Percentiles rank a stretch among this genome's conserved stretches.
phyloP scores from a whole-genome alignment of 2,797 vertebrate genomes.

The Molossus molossus region DNA sequence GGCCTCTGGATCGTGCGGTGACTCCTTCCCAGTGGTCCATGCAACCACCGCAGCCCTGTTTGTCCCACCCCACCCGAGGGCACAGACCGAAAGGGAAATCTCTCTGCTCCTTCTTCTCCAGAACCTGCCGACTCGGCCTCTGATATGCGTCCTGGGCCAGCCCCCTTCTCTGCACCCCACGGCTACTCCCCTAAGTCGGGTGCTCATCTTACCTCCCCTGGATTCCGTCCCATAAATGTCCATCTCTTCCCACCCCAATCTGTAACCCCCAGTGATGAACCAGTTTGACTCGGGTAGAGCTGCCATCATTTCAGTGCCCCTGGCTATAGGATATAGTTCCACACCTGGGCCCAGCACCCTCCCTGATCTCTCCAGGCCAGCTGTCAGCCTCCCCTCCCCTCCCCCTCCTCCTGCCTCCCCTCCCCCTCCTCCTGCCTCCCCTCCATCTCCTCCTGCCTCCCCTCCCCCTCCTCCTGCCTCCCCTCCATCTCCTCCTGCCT shows the following conservation, averaged over 20 bases:
- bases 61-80: neutral
- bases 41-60: neutral
- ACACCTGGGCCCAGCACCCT: neutral
- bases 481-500: no score
- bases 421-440: no score
- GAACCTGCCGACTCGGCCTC: neutral
- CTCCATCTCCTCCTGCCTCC: no score
- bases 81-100: neutral
- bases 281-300: neutral
- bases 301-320: neutral
- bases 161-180: accelerated
- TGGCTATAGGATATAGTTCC: neutral
- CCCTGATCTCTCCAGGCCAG: neutral
- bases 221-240: neutral
- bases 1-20: neutral
- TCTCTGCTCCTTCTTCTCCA: neutral
- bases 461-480: no score
- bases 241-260: neutral
- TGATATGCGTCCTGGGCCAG: neutral
- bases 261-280: neutral
- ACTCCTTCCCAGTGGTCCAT: neutral
- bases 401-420: no score
- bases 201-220: neutral
- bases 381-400: neutral
- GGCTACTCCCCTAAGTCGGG: neutral